Percentiles rank a stretch among this genome's conserved stretches.
phyloP scores from a whole-genome alignment of 2,888 invertebrate species.

The Macaria notata region DNA sequence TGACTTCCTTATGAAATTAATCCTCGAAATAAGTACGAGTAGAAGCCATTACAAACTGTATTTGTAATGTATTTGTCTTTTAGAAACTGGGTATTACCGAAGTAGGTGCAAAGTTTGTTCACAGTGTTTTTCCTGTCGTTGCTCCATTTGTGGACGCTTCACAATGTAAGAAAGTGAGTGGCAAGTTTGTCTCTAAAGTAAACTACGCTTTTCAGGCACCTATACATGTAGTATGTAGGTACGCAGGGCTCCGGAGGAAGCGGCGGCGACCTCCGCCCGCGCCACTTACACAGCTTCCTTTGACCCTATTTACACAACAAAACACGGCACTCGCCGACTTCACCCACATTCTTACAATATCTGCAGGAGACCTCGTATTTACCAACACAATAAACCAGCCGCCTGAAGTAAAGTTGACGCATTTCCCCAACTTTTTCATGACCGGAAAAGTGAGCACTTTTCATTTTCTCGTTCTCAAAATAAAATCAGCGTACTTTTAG shows the following conservation, averaged over 20 bases:
- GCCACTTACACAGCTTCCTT: slow-evolving; percentile 21
- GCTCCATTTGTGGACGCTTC: not conserved
- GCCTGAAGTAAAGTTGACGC: slow-evolving; percentile 2
- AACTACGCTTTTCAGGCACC: slow-evolving; percentile 11
- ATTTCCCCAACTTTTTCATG: slow-evolving; percentile 8
- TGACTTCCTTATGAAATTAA: slow-evolving; percentile 4
- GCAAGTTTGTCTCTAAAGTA: slow-evolving; percentile 15
- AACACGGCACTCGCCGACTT: slow-evolving; percentile 8
- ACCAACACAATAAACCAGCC: slow-evolving; percentile 10
- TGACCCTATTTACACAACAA: slow-evolving; percentile 25
- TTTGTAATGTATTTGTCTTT: too few species aligned
- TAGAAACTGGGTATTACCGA: too few species aligned
- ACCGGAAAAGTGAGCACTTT: slow-evolving; percentile 2
- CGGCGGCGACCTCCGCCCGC: slow-evolving; percentile 5
- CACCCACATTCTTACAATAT: slow-evolving; percentile 9
- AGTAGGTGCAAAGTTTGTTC: not conserved
- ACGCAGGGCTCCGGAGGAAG: slow-evolving; percentile 1
- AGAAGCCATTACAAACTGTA: too few species aligned
- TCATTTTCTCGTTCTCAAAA: slow-evolving; percentile 10
- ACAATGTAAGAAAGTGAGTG: slow-evolving; percentile 10
- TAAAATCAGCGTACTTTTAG: slow-evolving; percentile 13
- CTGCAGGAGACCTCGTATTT: slow-evolving; percentile 6
- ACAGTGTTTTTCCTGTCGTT: slow-evolving; percentile 1
- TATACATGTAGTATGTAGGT: slow-evolving; percentile 2
- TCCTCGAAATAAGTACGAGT: too few species aligned